Evolutionary conservation across 2,113 vertebrate genomes (phyloP).

Genomic region (Kobus ellipsiprymnus): DNA sequence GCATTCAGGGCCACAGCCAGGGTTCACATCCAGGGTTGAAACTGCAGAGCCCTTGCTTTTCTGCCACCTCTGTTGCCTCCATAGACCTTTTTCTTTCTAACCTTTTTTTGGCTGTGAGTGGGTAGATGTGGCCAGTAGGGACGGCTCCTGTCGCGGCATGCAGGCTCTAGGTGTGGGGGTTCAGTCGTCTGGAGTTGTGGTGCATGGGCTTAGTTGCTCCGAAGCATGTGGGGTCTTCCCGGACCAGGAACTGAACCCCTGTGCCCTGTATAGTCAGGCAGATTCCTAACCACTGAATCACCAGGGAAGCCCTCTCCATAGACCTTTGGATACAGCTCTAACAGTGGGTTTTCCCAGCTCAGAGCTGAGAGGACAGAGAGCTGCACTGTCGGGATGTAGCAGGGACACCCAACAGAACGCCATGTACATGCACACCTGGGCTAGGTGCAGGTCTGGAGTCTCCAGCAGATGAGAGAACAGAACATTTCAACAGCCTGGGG

Average conservation of each 20-base stretch:
- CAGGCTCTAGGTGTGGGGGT: not conserved
- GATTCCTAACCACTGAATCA: not conserved
- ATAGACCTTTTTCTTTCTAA: not conserved
- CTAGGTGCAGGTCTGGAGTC: not conserved
- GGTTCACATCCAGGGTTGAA: not conserved
- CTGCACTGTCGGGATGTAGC: not conserved
- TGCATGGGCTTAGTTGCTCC: not conserved
- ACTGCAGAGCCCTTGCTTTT: not conserved
- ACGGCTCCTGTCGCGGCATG: not conserved
- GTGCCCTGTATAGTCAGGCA: not conserved
- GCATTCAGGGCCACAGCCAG: not conserved
- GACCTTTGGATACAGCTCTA: not conserved
- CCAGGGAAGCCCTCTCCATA: not conserved
- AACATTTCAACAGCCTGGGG: not conserved
- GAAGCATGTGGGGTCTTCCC: not conserved
- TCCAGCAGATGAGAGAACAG: not conserved
- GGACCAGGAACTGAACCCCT: not conserved
- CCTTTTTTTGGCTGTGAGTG: not conserved
- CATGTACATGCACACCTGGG: too few relatives aligned
- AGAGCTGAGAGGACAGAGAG: not conserved
- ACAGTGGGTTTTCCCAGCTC: not conserved
- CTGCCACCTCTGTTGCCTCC: not conserved
- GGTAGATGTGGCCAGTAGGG: not conserved
- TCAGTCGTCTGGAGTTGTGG: not conserved
- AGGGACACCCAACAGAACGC: not conserved